These are phyloP conservation scores for Apis dorsata DNA, from an alignment of 1,140 invertebrate genomes.

Conservation along the genomic window DNA sequence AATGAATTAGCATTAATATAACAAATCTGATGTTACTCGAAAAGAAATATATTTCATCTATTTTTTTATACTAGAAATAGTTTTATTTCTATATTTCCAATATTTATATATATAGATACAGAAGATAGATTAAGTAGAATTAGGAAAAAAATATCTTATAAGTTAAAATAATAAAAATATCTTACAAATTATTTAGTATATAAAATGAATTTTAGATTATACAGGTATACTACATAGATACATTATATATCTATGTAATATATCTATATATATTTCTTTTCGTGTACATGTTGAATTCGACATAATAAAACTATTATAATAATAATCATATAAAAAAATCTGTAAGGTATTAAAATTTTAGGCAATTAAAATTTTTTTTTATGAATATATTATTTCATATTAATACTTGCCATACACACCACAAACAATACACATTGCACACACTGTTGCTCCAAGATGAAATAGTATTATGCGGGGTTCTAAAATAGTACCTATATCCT, in stretches of 20 bases:
- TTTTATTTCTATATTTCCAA: neutral
- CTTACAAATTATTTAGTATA: neutral
- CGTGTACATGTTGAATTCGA: neutral
- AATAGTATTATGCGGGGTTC: conserved; percentile 53
- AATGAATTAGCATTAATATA: neutral
- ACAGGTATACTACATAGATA: neutral
- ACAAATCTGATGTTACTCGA: conserved; percentile 32
- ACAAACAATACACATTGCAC: conserved; percentile 69
- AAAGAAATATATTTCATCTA: conserved; percentile 8
- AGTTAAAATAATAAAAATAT: too few relatives aligned
- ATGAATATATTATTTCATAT: conserved; percentile 9
- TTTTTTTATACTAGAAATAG: too few relatives aligned
- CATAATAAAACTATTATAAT: neutral
- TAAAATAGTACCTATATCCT: conserved; percentile 2
- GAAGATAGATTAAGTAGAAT: neutral
- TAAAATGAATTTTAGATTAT: neutral
- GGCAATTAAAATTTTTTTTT: neutral
- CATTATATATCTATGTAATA: too few relatives aligned
- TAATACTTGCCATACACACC: conserved; percentile 59
- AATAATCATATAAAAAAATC: neutral
- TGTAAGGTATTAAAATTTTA: conserved; percentile 28
- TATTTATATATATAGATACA: neutral
- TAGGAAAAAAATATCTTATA: neutral
- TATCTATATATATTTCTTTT: conserved; percentile 41
- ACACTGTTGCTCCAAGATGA: conserved; percentile 63